Conservation (phyloP, 2,113 vertebrate genomes). For the human (Homo sapiens) region DNA sequence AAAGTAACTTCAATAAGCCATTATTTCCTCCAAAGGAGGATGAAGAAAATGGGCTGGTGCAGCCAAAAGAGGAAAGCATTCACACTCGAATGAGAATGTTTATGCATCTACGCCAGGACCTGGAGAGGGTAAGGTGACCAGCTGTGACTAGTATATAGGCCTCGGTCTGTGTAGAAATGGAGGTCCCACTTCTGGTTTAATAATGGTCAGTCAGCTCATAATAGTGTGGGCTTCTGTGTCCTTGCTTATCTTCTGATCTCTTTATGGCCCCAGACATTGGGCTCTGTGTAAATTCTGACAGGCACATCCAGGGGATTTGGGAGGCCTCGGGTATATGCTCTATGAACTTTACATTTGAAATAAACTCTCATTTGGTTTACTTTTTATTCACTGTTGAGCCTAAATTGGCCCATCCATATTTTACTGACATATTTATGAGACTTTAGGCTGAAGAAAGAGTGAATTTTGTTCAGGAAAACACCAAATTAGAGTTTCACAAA, state of each 20-base stretch:
- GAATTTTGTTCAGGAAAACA: constrained; percentile 28
- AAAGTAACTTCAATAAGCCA: constrained; percentile 95
- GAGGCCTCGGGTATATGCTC: neutral
- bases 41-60: constrained; percentile 92
- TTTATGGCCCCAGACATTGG: neutral
- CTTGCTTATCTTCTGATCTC: constrained; percentile 26
- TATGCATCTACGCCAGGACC: constrained; percentile 98
- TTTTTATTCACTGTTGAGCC: constrained; percentile 45
- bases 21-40: constrained; percentile 96
- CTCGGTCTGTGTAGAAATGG: neutral
- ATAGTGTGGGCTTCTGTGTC: neutral
- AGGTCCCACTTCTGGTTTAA: neutral
- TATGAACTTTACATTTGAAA: constrained; percentile 32
- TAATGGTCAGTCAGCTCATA: neutral
- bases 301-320: neutral
- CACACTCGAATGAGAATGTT: constrained; percentile 99
- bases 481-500: constrained; percentile 36
- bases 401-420: constrained; percentile 40
- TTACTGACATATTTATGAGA: constrained; percentile 44
- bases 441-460: neutral
- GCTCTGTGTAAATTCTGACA: constrained; percentile 46
- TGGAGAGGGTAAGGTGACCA: constrained; percentile 93
- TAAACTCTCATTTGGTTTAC: constrained; percentile 40
- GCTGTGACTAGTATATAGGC: neutral
- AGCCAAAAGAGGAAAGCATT: constrained; percentile 96